Evolutionary conservation across 2,113 vertebrate genomes (phyloP).

Genomic region (Indicator indicator): DNA sequence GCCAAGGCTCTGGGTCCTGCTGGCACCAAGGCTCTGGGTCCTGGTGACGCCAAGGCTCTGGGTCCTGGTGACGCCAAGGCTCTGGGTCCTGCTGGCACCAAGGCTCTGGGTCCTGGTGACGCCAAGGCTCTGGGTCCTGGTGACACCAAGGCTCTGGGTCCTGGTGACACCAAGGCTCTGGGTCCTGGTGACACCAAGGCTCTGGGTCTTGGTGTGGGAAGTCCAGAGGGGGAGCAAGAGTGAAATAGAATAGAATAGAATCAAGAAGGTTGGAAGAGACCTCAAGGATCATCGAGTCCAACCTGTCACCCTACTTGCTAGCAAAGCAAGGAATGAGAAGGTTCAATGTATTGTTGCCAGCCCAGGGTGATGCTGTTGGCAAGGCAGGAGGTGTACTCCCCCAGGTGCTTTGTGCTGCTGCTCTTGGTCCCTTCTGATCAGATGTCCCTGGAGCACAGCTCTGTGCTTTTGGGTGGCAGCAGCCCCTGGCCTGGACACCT

Average conservation of each 20-base stretch:
- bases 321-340: not conserved
- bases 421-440: not conserved
- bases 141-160: too few species aligned
- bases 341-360: not conserved
- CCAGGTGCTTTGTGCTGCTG: not conserved
- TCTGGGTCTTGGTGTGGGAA: not conserved
- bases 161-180: not conserved
- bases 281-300: too few species aligned
- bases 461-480: not conserved
- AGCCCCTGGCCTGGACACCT: rapidly evolving
- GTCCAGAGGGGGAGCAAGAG: not conserved
- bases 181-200: not conserved
- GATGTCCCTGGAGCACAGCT: not conserved
- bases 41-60: not conserved
- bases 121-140: not conserved
- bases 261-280: too few species aligned
- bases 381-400: not conserved
- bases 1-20: too few species aligned
- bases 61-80: not conserved
- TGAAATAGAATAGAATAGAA: too few species aligned
- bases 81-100: not conserved
- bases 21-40: not conserved
- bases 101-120: not conserved
- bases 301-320: too few species aligned
- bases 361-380: not conserved